Evolutionary conservation across 2,797 vertebrate species (phyloP), one percentile per base, ranked within the genome.

Genomic region (Nothura maculosa): DNA sequence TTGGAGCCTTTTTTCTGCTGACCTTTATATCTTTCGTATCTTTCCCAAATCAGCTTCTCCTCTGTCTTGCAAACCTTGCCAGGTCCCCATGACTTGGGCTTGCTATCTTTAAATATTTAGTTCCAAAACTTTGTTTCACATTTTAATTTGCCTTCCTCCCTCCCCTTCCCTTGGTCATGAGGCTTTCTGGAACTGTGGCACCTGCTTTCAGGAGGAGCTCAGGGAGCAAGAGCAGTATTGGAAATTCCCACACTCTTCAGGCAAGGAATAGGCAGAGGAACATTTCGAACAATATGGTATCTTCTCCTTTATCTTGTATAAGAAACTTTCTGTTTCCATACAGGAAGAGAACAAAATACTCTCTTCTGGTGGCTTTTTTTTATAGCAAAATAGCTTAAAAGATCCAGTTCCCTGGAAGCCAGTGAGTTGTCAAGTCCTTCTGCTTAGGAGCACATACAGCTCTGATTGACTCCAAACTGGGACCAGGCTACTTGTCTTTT

Each of bases 1-100:
- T 90, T 80, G 79, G 64, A 87, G 67, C 47, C 85, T 57, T 90
- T 81, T 43, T 42, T 93, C 28, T 88, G 75, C 72, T 93, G 90
- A 94, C 91, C 83, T 90, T 86, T 10, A 38, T 61, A 1, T 61
- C 63, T 68, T 86, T 90, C 64, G 25, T 61, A 1, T 68, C 63
- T 68, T 86, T 90, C 64, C 32, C 68, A 94, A 86, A 90, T 34
- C 70, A 91, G 50, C 68, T 84, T 76, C 50, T 70, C 48, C 48
- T 73, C 60, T 67, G 70, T 77, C 30, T 79, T 63, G 62, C 24
- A 91, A 45, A 64, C n/a, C 2, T 78, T 66, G 50, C 52, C 54
- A 55, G 54, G 30, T 55, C 58, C 58, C 58, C 58, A 24, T 14
- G 36, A 61, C 32, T 38, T 13, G 7, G 58, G 19, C 34, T 10